Percentiles rank a stretch among this genome's conserved stretches.
phyloP scores from a whole-genome alignment of 1,140 invertebrate species.

The Ostrea edulis region DNA sequence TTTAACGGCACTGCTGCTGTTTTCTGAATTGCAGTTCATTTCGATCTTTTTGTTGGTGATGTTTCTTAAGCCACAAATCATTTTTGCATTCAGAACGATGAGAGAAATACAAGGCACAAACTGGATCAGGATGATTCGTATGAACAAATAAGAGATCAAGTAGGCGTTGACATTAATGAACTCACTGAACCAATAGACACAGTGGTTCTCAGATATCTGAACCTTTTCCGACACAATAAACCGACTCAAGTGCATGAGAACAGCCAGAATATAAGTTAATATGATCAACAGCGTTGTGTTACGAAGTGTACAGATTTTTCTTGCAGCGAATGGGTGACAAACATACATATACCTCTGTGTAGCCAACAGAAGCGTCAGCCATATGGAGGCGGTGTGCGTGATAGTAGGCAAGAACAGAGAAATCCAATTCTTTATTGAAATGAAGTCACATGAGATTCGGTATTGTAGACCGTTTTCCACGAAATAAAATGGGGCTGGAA shows the following conservation, averaged over 20 bases:
- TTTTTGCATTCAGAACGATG: constrained; percentile 55
- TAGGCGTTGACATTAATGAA: constrained; percentile 45
- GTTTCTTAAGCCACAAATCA: constrained; percentile 49
- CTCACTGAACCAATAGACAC: constrained; percentile 5
- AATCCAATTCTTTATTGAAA: constrained; percentile 51
- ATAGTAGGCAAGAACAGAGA: constrained; percentile 55
- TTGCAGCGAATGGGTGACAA: constrained; percentile 52
- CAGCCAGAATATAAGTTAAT: constrained; percentile 48
- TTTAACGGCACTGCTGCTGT: constrained; percentile 46
- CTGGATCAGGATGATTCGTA: constrained; percentile 57
- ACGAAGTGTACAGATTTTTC: constrained; percentile 48
- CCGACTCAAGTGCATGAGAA: constrained; percentile 50
- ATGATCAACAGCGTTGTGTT: constrained; percentile 54
- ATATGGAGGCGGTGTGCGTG: constrained; percentile 58
- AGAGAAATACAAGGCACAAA: constrained; percentile 59
- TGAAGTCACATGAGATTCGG: constrained; percentile 16
- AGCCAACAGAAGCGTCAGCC: constrained; percentile 52
- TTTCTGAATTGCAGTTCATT: constrained; percentile 52
- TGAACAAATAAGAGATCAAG: constrained; percentile 46
- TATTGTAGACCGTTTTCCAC: constrained; percentile 48
- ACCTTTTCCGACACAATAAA: constrained; percentile 49
- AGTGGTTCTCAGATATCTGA: constrained; percentile 22
- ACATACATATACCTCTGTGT: constrained; percentile 55
- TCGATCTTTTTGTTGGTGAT: constrained; percentile 55
- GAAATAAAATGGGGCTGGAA: constrained; percentile 59